Evolutionary conservation across 2,113 vertebrate species (phyloP).

Genomic region (Odocoileus virginianus): DNA sequence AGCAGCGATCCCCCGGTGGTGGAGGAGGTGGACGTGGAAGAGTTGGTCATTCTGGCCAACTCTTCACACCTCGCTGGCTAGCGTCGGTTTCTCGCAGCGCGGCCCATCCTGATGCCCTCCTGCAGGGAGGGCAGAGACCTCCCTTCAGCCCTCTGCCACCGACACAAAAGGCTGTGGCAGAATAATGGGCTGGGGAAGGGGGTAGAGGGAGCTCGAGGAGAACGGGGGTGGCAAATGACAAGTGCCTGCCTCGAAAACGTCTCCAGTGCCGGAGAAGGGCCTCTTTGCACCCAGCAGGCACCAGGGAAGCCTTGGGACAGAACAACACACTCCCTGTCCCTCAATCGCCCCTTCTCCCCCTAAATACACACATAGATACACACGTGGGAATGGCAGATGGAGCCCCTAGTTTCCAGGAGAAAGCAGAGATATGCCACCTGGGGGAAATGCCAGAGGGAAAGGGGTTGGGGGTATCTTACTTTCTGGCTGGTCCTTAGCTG

Average conservation of each 20-base stretch:
- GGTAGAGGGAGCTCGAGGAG: neutral
- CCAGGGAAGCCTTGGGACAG: neutral
- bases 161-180: slow-evolving; percentile 50
- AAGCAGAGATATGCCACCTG: neutral
- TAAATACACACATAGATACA: neutral
- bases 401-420: neutral
- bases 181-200: slow-evolving; percentile 3
- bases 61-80: slow-evolving; percentile 67
- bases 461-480: slow-evolving; percentile 25
- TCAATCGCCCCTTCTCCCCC: neutral
- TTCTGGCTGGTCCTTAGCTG: slow-evolving; percentile 30
- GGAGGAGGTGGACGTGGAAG: slow-evolving; percentile 77
- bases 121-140: slow-evolving; percentile 29
- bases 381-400: neutral
- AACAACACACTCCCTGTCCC: neutral
- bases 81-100: slow-evolving; percentile 54
- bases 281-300: neutral
- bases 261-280: neutral
- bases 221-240: slow-evolving; percentile 58
- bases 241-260: slow-evolving; percentile 46
- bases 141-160: slow-evolving; percentile 25
- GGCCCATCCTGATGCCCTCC: slow-evolving; percentile 67
- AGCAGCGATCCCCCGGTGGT: slow-evolving; percentile 79
- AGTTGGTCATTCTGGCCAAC: slow-evolving; percentile 83
- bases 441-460: neutral